Evolutionary conservation across 2,113 vertebrate genomes (phyloP).

Genomic region (Epinephelus fuscoguttatus): DNA sequence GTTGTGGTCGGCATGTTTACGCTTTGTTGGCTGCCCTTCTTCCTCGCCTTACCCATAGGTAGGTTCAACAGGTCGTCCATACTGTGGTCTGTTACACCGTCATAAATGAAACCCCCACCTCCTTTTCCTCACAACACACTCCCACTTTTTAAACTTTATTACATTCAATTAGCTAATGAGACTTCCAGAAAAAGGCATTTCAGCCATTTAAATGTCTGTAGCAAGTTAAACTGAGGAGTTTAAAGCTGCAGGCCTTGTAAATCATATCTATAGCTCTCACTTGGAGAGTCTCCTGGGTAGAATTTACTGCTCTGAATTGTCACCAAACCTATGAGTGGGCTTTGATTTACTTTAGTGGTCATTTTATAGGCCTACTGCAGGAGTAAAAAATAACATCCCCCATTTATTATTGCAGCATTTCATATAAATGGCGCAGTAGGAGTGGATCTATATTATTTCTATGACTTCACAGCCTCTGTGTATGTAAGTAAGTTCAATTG

Average conservation of each 20-base stretch:
- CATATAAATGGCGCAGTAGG: not conserved
- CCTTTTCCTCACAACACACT: not conserved
- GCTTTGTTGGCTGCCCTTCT: slow-evolving; percentile 96
- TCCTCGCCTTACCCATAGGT: slow-evolving; percentile 94
- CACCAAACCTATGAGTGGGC: slow-evolving; percentile 25
- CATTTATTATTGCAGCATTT: slow-evolving; percentile 16
- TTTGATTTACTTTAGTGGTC: slow-evolving; percentile 33
- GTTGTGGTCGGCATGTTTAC: slow-evolving; percentile 97
- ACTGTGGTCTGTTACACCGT: not conserved
- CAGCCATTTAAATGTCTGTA: not conserved
- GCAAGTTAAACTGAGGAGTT: slow-evolving; percentile 12
- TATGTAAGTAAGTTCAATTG: slow-evolving; percentile 1
- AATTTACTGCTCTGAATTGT: slow-evolving; percentile 36
- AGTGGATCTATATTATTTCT: not conserved
- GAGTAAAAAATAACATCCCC: slow-evolving; percentile 12
- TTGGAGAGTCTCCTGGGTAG: slow-evolving; percentile 18
- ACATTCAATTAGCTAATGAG: slow-evolving; percentile 9
- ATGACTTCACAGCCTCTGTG: not conserved
- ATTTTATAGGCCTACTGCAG: not conserved
- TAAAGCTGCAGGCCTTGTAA: slow-evolving; percentile 39
- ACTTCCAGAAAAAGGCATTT: not conserved
- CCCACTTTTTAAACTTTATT: not conserved
- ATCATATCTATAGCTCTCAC: slow-evolving; percentile 39
- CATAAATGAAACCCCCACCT: not conserved
- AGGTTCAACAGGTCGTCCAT: slow-evolving; percentile 69